phyloP scores from a whole-genome alignment of 2,888 invertebrate species.

The Gortyna flavago region DNA sequence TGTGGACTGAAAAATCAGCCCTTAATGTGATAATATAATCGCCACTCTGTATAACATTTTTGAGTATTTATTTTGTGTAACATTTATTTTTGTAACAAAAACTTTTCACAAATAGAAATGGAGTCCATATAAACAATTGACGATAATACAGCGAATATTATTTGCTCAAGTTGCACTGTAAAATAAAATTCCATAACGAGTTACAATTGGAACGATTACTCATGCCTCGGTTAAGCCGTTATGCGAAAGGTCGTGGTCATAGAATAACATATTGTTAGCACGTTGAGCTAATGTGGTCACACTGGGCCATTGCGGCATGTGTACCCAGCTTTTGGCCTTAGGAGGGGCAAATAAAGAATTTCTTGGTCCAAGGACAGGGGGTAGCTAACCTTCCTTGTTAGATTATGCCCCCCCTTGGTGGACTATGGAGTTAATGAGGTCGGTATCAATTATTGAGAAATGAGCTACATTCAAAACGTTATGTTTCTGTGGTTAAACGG shows the following conservation, averaged over 20 bases:
- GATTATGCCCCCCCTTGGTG: neutral
- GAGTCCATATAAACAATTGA: neutral
- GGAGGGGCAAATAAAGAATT: neutral
- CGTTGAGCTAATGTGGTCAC: slow-evolving; percentile 13
- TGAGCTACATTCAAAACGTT: neutral
- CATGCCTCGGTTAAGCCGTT: slow-evolving; percentile 2
- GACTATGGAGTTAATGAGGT: neutral
- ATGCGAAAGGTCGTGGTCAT: slow-evolving; percentile 1
- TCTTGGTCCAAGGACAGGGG: neutral
- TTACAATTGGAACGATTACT: neutral
- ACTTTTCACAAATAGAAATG: neutral
- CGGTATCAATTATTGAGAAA: neutral
- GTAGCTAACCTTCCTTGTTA: neutral
- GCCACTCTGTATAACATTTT: neutral
- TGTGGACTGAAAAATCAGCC: no score
- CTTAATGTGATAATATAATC: neutral
- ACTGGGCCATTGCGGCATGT: neutral
- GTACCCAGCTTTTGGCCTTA: neutral
- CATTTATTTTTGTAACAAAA: neutral
- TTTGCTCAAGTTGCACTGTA: slow-evolving; percentile 2
- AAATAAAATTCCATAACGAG: slow-evolving; percentile 20
- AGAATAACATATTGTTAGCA: slow-evolving; percentile 3
- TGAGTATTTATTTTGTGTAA: neutral
- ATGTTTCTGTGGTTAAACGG: neutral
- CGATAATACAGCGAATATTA: neutral